These are phyloP conservation scores for Ictidomys tridecemlineatus DNA, from an alignment of 2,113 vertebrate genomes.

Conservation along the genomic window DNA sequence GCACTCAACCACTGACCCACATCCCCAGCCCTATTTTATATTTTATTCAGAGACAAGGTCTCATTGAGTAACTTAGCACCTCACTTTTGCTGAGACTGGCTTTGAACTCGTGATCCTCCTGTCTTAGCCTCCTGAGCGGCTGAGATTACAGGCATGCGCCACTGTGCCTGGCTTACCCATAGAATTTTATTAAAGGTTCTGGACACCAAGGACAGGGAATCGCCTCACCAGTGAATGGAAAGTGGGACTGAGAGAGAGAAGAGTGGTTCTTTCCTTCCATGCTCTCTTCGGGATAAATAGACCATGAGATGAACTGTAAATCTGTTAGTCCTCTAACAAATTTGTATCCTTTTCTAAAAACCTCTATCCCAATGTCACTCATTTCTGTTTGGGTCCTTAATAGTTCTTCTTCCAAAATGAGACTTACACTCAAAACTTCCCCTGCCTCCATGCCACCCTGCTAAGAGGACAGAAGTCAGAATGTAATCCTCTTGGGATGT, in stretches of 20 bases:
- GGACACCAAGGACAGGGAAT: background rate
- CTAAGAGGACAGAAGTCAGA: too few species aligned
- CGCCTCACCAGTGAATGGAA: background rate
- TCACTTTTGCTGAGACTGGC: too few species aligned
- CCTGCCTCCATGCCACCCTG: fast-evolving
- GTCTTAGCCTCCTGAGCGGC: too few species aligned
- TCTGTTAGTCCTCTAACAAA: background rate
- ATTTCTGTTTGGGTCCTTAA: background rate
- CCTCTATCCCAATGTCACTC: background rate
- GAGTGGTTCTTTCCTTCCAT: background rate
- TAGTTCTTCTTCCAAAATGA: background rate
- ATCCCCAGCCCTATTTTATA: too few species aligned
- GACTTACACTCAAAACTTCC: background rate
- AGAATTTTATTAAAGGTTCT: background rate
- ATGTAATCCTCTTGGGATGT: background rate
- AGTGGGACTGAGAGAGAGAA: background rate
- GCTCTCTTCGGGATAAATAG: background rate
- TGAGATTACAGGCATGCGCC: too few species aligned
- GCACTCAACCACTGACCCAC: too few species aligned
- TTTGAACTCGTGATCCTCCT: too few species aligned
- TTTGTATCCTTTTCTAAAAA: background rate
- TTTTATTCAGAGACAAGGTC: too few species aligned
- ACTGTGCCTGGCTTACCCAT: too few species aligned
- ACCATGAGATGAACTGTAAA: background rate
- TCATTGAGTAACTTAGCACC: too few species aligned